These are phyloP conservation scores for Phortica okadai DNA, from an alignment of 2,888 invertebrate genomes.

Conservation along the genomic window DNA sequence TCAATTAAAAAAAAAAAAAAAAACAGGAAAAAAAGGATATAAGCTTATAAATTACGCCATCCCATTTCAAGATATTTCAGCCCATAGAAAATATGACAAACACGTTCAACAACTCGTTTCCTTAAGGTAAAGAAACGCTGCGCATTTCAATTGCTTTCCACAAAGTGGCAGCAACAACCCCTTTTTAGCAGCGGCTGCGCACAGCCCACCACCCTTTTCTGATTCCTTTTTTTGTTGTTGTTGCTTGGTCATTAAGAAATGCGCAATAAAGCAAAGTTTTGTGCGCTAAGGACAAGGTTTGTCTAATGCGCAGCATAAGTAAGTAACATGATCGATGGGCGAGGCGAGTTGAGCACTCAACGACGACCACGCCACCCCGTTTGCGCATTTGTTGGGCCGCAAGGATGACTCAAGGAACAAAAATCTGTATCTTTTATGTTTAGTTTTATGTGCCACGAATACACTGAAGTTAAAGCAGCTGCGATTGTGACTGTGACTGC, in stretches of 20 bases:
- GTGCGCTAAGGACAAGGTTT: neutral
- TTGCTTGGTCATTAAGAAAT: neutral
- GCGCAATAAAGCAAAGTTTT: constrained; percentile 23
- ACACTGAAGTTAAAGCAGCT: constrained; percentile 54
- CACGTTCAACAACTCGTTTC: constrained; percentile 49
- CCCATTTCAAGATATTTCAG: constrained; percentile 53
- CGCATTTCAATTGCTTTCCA: constrained; percentile 14
- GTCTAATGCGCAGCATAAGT: neutral
- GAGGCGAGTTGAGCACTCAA: neutral
- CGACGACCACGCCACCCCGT: constrained; percentile 35
- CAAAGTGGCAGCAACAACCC: constrained; percentile 39
- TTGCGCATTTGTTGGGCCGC: constrained; percentile 32
- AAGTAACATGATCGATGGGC: neutral
- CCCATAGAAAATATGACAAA: constrained; percentile 41
- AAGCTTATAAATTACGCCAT: constrained; percentile 24
- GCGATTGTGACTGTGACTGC: constrained; percentile 32
- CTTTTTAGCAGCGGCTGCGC: constrained; percentile 23
- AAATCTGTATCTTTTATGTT: neutral
- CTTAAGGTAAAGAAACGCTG: neutral
- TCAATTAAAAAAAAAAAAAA: neutral
- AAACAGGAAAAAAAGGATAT: neutral
- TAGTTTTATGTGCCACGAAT: constrained; percentile 27
- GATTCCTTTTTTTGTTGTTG: neutral
- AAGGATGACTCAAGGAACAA: constrained; percentile 56
- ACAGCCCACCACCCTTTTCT: constrained; percentile 50